A percentile compares a stretch with the other conserved stretches of the same genome.
phyloP scores from a whole-genome alignment of 2,888 invertebrate species.

The Acleris literana region DNA sequence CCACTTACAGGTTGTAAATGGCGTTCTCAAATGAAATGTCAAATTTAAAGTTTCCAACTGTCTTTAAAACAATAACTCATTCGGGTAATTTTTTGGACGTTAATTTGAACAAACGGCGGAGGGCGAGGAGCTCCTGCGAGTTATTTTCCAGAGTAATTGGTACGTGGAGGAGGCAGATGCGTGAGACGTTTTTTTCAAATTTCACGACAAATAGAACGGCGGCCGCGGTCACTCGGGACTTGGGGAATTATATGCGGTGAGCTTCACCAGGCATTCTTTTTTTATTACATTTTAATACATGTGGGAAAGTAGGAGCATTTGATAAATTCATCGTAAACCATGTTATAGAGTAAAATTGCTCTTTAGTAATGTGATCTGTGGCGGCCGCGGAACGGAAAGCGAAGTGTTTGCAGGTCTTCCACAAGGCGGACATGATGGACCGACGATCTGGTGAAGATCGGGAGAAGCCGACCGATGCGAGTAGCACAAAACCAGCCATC shows the following conservation, averaged over 20 bases:
- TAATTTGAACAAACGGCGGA: constrained; percentile 50
- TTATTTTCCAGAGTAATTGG: constrained; percentile 72
- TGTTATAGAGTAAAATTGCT: too few species aligned
- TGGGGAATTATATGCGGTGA: constrained; percentile 30
- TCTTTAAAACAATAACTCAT: constrained; percentile 51
- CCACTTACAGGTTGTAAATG: not conserved
- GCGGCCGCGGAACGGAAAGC: too few species aligned
- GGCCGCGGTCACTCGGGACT: constrained; percentile 45
- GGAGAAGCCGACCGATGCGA: too few species aligned
- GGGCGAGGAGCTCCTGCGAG: constrained; percentile 61
- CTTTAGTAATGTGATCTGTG: too few species aligned
- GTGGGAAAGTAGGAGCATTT: not conserved
- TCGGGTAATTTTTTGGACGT: constrained; percentile 54
- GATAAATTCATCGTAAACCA: too few species aligned
- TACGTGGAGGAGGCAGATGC: constrained; percentile 73
- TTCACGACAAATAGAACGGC: constrained; percentile 56
- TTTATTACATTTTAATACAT: not conserved
- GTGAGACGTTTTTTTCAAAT: constrained; percentile 69
- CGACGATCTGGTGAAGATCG: too few species aligned
- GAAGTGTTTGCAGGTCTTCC: too few species aligned
- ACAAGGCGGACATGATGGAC: too few species aligned
- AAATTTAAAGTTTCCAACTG: constrained; percentile 16
- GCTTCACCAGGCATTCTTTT: not conserved
- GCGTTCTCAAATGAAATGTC: constrained; percentile 13
- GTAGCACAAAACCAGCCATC: too few species aligned